Conservation (phyloP, 2,888 invertebrate species). For the Nasonovia ribisnigri region DNA sequence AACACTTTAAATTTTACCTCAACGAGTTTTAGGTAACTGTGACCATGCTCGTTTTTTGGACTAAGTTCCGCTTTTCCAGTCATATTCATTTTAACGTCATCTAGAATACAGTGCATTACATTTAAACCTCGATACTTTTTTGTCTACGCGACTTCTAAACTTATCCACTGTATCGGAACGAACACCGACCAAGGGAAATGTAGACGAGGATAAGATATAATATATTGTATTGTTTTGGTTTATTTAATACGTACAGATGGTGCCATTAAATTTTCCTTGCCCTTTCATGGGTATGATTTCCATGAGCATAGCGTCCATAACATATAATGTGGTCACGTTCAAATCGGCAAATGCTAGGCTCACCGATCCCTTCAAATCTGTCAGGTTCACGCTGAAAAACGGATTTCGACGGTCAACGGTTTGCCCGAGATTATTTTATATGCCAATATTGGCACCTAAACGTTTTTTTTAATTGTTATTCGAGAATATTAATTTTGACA, state of each 20-base stretch:
- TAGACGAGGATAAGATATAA: not conserved
- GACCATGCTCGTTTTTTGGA: not conserved
- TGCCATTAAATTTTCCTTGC: constrained; percentile 35
- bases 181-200: not conserved
- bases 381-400: constrained; percentile 48
- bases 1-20: not conserved
- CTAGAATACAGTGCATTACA: not conserved
- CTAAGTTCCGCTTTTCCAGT: constrained; percentile 8
- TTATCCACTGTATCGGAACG: not conserved
- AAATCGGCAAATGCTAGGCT: constrained; percentile 46
- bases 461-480: not conserved
- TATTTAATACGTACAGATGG: constrained; percentile 18
- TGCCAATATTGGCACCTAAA: not conserved
- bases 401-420: not conserved
- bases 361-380: constrained; percentile 51
- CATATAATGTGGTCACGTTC: constrained; percentile 60
- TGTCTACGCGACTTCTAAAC: not conserved
- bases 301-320: constrained; percentile 40
- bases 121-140: not conserved
- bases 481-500: too few species aligned
- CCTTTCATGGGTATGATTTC: constrained; percentile 30
- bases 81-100: not conserved
- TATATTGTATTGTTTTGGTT: not conserved
- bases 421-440: not conserved
- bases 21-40: constrained; percentile 19